phyloP scores from a whole-genome alignment of 92 coral and sea anemone genomes.

The Heliopora coerulea region DNA sequence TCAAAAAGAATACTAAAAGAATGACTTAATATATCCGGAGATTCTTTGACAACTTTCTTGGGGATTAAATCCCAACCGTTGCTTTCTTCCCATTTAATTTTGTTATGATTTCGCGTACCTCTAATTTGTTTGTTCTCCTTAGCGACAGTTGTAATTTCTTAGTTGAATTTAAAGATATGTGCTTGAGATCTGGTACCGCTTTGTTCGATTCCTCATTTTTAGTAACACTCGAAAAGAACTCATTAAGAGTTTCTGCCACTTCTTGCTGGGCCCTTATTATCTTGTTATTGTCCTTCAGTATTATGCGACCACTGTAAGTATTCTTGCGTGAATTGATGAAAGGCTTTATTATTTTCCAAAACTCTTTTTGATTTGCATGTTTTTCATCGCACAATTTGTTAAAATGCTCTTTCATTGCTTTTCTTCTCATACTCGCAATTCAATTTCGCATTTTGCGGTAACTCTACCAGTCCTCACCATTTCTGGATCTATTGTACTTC shows the following conservation, averaged over 20 bases:
- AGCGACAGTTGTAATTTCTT: slow-evolving; percentile 35
- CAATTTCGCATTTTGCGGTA: slow-evolving; percentile 42
- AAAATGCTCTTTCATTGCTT: slow-evolving; percentile 49
- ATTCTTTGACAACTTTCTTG: slow-evolving; percentile 47
- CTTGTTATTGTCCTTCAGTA: slow-evolving; percentile 14
- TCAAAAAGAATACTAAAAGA: slow-evolving; percentile 51
- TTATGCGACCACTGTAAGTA: neutral
- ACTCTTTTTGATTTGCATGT: slow-evolving; percentile 23
- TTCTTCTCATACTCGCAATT: slow-evolving; percentile 56
- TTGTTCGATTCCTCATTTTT: neutral
- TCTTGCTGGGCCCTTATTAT: slow-evolving; percentile 7
- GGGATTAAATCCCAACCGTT: slow-evolving; percentile 52
- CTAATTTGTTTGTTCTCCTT: slow-evolving; percentile 49
- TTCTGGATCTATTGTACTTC: too few relatives aligned
- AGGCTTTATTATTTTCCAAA: slow-evolving; percentile 18
- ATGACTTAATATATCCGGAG: slow-evolving; percentile 54
- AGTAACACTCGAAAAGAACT: slow-evolving; percentile 24
- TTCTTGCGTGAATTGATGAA: too few relatives aligned
- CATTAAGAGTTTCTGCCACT: slow-evolving; percentile 35
- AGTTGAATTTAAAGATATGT: neutral
- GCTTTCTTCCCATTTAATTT: slow-evolving; percentile 30
- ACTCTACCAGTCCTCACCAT: too few relatives aligned
- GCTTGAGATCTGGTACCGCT: neutral
- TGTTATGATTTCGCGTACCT: slow-evolving; percentile 32
- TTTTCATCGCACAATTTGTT: neutral